A percentile compares a stretch with the other conserved stretches of the same genome.
These are phyloP conservation scores for Halichondria panicea DNA, from an alignment of 37 sponge, comb jelly and placozoan genomes.

Conservation along the genomic window DNA sequence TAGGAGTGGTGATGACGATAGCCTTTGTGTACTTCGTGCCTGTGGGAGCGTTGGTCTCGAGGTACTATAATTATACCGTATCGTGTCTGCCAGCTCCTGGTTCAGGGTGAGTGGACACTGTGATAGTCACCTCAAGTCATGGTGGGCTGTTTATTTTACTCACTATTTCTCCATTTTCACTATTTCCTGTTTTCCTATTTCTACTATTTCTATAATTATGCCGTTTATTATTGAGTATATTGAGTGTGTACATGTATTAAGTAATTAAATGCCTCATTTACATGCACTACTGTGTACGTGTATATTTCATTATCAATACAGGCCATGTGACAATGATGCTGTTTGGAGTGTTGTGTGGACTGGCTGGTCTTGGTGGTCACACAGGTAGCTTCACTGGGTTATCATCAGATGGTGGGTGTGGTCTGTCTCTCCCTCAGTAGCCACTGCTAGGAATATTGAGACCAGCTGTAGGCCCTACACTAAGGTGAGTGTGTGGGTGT, in stretches of 20 bases:
- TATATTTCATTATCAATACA: too few relatives aligned
- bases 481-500: constrained; percentile 5
- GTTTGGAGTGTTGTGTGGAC: constrained; percentile 11
- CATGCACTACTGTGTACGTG: not conserved
- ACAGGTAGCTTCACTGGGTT: constrained; percentile 46
- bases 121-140: too few relatives aligned
- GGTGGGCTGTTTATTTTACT: too few relatives aligned
- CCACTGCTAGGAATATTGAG: constrained; percentile 8
- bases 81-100: constrained; percentile 25
- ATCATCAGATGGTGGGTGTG: constrained; percentile 40
- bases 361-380: constrained; percentile 41
- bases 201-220: too few relatives aligned
- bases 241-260: too few relatives aligned
- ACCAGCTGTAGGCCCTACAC: not conserved
- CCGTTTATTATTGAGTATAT: too few relatives aligned
- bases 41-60: constrained; percentile 21
- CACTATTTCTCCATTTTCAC: too few relatives aligned
- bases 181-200: too few relatives aligned
- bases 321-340: constrained; percentile 45
- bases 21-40: constrained; percentile 37
- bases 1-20: constrained; percentile 42
- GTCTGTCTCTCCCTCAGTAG: constrained; percentile 7
- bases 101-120: constrained; percentile 55
- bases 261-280: too few relatives aligned
- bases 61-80: constrained; percentile 55